phyloP scores from a whole-genome alignment of 2,113 vertebrate genomes.

The Atrichornis clamosus region DNA sequence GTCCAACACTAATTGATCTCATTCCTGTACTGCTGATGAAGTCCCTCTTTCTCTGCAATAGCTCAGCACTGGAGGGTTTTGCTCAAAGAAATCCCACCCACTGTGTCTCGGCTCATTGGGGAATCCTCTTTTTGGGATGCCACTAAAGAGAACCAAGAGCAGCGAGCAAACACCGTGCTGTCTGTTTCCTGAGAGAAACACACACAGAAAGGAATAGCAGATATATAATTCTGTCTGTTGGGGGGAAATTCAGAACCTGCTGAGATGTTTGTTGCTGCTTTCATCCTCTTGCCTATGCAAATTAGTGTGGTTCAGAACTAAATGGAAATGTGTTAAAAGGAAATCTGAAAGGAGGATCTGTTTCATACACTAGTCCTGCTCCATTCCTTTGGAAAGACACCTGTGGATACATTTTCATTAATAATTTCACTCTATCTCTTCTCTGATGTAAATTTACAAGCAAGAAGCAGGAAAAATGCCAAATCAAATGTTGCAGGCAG shows the following conservation, averaged over 20 bases:
- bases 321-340: background rate
- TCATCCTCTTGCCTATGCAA: background rate
- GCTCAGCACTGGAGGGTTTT: background rate
- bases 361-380: background rate
- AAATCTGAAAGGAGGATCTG: background rate
- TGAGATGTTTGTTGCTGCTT: background rate
- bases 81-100: background rate
- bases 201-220: background rate
- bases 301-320: background rate
- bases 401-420: slow-evolving; percentile 15
- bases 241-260: background rate
- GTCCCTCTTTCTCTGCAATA: background rate
- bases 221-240: background rate
- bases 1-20: background rate
- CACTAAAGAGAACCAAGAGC: background rate
- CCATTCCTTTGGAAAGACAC: background rate
- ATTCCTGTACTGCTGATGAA: background rate
- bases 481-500: slow-evolving; percentile 13
- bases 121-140: background rate
- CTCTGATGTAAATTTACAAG: background rate
- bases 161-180: fast-evolving
- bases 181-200: background rate
- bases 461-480: background rate
- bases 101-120: background rate
- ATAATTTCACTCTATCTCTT: background rate